Evolutionary conservation across 2,888 invertebrate genomes (phyloP).

Genomic region (Lasioglossum pauxillum): DNA sequence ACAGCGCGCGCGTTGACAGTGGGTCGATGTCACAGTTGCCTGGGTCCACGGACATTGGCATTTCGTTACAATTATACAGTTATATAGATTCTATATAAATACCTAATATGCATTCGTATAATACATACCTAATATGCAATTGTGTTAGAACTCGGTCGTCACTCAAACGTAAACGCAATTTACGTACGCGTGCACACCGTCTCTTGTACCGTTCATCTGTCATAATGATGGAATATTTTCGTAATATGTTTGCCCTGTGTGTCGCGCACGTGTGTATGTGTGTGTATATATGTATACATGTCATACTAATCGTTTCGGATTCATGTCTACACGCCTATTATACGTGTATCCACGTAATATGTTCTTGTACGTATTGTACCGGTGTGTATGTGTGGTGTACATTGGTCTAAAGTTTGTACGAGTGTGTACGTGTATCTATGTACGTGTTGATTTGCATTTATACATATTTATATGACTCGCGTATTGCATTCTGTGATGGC

Average conservation of each 20-base stretch:
- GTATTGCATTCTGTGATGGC: constrained; percentile 38
- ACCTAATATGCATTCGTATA: constrained; percentile 84
- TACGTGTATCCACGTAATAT: background rate
- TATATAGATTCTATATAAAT: constrained; percentile 84
- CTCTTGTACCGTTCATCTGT: constrained; percentile 64
- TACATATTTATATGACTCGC: constrained; percentile 39
- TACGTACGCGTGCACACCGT: constrained; percentile 74
- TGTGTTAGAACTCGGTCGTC: constrained; percentile 81
- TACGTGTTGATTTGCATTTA: constrained; percentile 12
- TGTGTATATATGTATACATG: constrained; percentile 25
- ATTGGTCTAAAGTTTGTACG: background rate
- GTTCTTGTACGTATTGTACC: background rate
- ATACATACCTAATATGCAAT: constrained; percentile 84
- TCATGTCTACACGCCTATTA: background rate
- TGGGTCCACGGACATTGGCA: constrained; percentile 82
- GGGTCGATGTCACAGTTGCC: constrained; percentile 70
- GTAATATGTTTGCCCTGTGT: constrained; percentile 13
- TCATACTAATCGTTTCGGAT: background rate
- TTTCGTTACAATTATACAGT: constrained; percentile 84
- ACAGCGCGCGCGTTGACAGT: constrained; percentile 57
- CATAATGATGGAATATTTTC: constrained; percentile 46
- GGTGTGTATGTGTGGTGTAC: background rate
- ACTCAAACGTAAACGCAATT: constrained; percentile 78
- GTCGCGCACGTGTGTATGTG: background rate
- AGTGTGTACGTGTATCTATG: constrained; percentile 9